phyloP scores from a whole-genome alignment of 2,113 vertebrate genomes.

The Carettochelys insculpta region DNA sequence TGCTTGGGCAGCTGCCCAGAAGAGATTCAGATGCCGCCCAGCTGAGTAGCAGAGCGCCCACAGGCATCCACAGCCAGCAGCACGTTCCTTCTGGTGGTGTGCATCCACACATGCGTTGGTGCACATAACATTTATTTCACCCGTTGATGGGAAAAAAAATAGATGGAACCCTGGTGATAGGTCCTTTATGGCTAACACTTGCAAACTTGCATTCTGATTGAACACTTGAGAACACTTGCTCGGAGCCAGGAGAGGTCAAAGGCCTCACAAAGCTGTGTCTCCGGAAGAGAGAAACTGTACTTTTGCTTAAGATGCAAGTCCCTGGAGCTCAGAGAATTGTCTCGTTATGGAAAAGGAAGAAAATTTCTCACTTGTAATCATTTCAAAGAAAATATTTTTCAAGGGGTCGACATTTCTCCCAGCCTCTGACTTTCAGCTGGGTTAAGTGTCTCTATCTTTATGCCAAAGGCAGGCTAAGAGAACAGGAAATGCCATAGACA shows the following conservation, averaged over 20 bases:
- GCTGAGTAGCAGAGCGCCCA: too few relatives aligned
- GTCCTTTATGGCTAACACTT: neutral
- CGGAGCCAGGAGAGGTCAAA: neutral
- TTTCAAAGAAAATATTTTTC: neutral
- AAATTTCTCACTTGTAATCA: neutral
- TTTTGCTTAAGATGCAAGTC: neutral
- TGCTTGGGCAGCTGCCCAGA: too few relatives aligned
- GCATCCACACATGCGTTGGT: too few relatives aligned
- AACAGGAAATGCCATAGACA: slow-evolving; percentile 30
- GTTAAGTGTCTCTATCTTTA: neutral
- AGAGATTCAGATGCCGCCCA: too few relatives aligned
- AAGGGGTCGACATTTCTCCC: neutral
- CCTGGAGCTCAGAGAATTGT: neutral
- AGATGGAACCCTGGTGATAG: too few relatives aligned
- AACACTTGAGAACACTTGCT: neutral
- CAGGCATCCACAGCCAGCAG: too few relatives aligned
- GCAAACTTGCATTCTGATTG: neutral
- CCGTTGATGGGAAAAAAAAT: too few relatives aligned
- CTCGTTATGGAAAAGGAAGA: neutral
- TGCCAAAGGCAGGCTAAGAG: neutral
- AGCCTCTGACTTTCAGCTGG: neutral
- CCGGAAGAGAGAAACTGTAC: neutral
- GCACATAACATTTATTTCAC: too few relatives aligned
- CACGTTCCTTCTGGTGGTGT: too few relatives aligned
- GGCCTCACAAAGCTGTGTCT: neutral